Evolutionary conservation across 2,888 invertebrate genomes (phyloP).

Genomic region (Pollenia griseotomentosa): DNA sequence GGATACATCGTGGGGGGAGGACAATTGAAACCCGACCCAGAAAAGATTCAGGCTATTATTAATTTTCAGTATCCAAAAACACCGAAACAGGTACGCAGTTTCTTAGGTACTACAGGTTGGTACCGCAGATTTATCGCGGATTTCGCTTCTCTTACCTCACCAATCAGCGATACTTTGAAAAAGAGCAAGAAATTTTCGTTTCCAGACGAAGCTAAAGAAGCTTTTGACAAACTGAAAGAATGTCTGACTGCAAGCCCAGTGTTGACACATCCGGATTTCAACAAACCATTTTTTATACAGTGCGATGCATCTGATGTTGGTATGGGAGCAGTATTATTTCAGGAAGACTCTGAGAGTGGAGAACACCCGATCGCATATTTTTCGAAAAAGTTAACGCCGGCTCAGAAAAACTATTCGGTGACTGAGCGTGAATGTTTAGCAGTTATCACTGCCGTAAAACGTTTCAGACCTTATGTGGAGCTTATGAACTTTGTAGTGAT

Average conservation of each 20-base stretch:
- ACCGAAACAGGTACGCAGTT: not conserved
- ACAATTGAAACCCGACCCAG: not conserved
- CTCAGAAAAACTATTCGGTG: not conserved
- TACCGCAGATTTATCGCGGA: not conserved
- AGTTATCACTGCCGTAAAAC: not conserved
- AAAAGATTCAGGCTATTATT: not conserved
- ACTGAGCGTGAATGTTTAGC: not conserved
- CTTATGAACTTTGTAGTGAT: not conserved
- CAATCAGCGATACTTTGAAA: not conserved
- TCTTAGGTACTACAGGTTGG: not conserved
- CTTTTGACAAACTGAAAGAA: too few relatives aligned
- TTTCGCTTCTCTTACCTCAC: not conserved
- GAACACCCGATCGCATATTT: not conserved
- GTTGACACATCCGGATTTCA: too few relatives aligned
- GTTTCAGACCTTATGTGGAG: conserved; percentile 4
- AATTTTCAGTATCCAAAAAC: not conserved
- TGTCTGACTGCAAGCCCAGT: too few relatives aligned
- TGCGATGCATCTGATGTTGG: too few relatives aligned
- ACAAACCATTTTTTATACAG: too few relatives aligned
- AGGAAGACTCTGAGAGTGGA: too few relatives aligned
- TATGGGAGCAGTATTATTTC: too few relatives aligned
- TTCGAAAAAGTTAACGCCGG: not conserved
- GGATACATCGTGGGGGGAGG: not conserved
- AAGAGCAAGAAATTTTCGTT: too few relatives aligned
- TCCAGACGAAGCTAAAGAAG: too few relatives aligned